Conservation (phyloP, 2,113 vertebrate species). For the Oenanthe melanoleuca region DNA sequence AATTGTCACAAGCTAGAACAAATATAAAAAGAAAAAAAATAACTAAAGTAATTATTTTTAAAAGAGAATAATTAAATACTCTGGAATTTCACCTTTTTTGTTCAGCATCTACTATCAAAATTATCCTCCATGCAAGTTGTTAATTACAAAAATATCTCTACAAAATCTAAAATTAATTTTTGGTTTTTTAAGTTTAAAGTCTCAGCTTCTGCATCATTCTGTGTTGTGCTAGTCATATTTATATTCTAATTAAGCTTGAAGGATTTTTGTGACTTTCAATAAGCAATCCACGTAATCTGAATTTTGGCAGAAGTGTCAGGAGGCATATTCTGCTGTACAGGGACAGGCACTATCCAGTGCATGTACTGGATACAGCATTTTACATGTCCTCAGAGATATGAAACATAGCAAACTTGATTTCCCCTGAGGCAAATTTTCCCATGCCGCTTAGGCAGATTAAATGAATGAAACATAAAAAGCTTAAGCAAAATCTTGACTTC, state of each 20-base stretch:
- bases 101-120: background rate
- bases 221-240: background rate
- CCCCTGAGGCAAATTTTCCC: background rate
- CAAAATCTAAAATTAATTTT: background rate
- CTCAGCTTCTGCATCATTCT: background rate
- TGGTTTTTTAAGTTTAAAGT: background rate
- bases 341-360: background rate
- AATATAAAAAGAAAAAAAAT: background rate
- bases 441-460: background rate
- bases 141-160: background rate
- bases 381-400: background rate
- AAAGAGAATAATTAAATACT: background rate
- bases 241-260: background rate
- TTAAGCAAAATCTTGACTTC: background rate
- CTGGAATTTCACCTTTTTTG: background rate
- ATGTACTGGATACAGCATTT: background rate
- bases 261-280: background rate
- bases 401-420: background rate
- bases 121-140: background rate
- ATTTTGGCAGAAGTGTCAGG: background rate
- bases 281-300: background rate
- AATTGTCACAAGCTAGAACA: background rate
- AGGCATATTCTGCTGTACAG: background rate
- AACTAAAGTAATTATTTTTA: background rate
- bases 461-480: background rate